Evolutionary conservation across 2,888 invertebrate genomes (phyloP), one percentile per base, ranked within the genome.

Genomic region (Rhaphigaster nebulosa): DNA sequence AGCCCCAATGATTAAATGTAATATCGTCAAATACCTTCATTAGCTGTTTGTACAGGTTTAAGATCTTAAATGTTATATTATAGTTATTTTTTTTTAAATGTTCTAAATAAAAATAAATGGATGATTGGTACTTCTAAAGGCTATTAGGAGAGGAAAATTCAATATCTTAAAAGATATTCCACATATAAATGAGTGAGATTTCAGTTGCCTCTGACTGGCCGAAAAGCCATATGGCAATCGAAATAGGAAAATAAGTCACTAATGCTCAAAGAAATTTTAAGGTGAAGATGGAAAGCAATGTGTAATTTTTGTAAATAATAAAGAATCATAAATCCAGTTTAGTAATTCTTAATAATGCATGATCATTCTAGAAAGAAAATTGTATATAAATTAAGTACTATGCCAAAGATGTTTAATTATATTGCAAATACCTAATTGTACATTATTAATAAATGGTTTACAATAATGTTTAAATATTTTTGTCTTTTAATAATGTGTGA

Each of bases 401-500:
- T 91, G 91, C 91, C 91, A 91, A 91, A 91, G 89, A 90, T 45
- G 54, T 90, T 91, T 89, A 60, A 89, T 50, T 90, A 89, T 80
- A 89, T 84, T 90, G 60, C 76, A 80, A 90, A 80, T 89, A 88
- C 45, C 84, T 91, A 88, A 87, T 70, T 91, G 88, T 90, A 91
- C 80, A 90, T 87, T 52, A 88, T 56, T 60, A 90, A 65, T 54
- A 90, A 87, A 90, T 91, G 91, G n/a, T 90, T 90, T 89, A 89
- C 90, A 56, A 87, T 76, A 90, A 91, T 90, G 84, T 90, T 91
- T 90, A 91, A 91, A 87, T 91, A 91, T 91, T 91, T 91, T 91
- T 91, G 91, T 91, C 91, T 91, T 91, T 91, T 91, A 91, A 91
- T 88, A 88, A 90, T 70, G 90, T 90, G 90, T 90, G 91, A 90